A percentile compares a stretch with the other conserved stretches of the same genome.
Conservation (phyloP, 1,140 invertebrate species). For the Drosophila eugracilis region DNA sequence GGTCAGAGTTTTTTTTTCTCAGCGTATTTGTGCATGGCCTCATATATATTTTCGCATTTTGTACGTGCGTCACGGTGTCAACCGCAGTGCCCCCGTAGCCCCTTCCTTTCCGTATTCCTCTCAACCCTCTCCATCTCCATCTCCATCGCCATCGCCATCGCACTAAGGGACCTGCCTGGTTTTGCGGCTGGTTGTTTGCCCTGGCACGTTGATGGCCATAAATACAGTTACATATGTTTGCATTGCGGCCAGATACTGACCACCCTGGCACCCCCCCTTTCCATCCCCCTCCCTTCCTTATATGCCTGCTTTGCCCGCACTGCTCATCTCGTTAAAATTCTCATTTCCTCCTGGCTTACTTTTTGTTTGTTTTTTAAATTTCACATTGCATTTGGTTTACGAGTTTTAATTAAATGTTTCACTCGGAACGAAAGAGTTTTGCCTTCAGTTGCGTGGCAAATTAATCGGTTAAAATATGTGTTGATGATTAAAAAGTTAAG, state of each 20-base stretch:
- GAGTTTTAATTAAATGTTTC: slow-evolving; percentile 54
- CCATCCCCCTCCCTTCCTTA: not conserved
- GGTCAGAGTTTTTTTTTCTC: slow-evolving; percentile 7
- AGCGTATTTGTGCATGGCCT: slow-evolving; percentile 42
- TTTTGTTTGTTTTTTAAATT: slow-evolving; percentile 49
- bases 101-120: slow-evolving; percentile 2
- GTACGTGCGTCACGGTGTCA: slow-evolving; percentile 76
- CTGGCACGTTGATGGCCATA: slow-evolving; percentile 70
- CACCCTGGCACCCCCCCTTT: not conserved
- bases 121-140: slow-evolving; percentile 5
- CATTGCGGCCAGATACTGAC: slow-evolving; percentile 34
- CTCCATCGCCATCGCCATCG: too few species aligned
- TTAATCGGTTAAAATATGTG: slow-evolving; percentile 8
- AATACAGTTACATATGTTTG: slow-evolving; percentile 73
- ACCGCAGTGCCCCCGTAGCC: slow-evolving; percentile 51
- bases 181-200: slow-evolving; percentile 63
- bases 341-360: slow-evolving; percentile 53
- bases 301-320: not conserved
- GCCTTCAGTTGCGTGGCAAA: slow-evolving; percentile 8
- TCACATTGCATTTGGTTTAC: slow-evolving; percentile 36
- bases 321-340: slow-evolving; percentile 64
- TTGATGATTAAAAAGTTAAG: too few species aligned
- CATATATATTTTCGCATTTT: slow-evolving; percentile 76
- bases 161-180: slow-evolving; percentile 35
- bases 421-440: slow-evolving; percentile 3